Evolutionary conservation across 2,888 invertebrate species (phyloP).

Genomic region (Dolichomitus sp.): DNA sequence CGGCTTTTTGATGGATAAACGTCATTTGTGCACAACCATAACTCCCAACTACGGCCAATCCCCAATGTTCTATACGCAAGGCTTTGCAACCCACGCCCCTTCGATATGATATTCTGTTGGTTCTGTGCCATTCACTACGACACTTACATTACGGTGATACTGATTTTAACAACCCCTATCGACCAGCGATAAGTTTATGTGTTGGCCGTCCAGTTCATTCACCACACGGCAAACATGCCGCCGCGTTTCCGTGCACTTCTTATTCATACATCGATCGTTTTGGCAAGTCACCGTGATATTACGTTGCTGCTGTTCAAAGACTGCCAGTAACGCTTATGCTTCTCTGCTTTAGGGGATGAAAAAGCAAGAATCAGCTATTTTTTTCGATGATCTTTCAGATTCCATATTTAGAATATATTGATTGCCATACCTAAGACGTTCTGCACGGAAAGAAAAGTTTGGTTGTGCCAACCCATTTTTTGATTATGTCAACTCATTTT

Average conservation of each 20-base stretch:
- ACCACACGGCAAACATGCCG: slow-evolving; percentile 10
- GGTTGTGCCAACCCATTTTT: too few species aligned
- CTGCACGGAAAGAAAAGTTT: too few species aligned
- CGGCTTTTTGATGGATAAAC: slow-evolving; percentile 64
- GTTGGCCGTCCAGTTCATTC: slow-evolving; percentile 10
- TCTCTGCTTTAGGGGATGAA: neutral
- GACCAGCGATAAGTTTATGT: slow-evolving; percentile 28
- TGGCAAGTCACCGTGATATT: slow-evolving; percentile 39
- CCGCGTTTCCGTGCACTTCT: slow-evolving; percentile 9
- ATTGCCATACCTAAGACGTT: neutral
- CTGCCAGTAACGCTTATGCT: slow-evolving; percentile 25
- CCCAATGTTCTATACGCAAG: slow-evolving; percentile 37
- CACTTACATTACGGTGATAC: slow-evolving; percentile 9
- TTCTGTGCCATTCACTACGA: neutral
- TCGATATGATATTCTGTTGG: slow-evolving; percentile 1
- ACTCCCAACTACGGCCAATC: slow-evolving; percentile 36
- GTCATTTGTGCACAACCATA: slow-evolving; percentile 54
- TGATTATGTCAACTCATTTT: too few species aligned
- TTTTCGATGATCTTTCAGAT: neutral
- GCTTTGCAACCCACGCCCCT: slow-evolving; percentile 26
- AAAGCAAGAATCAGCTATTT: neutral
- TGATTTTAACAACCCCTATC: slow-evolving; percentile 30
- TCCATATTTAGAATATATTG: neutral
- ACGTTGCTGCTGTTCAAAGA: slow-evolving; percentile 20
- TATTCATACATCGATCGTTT: slow-evolving; percentile 26